Evolutionary conservation across 2,888 invertebrate genomes (phyloP), one percentile per base, ranked within the genome.

Genomic region (Calliopum simillimum): DNA sequence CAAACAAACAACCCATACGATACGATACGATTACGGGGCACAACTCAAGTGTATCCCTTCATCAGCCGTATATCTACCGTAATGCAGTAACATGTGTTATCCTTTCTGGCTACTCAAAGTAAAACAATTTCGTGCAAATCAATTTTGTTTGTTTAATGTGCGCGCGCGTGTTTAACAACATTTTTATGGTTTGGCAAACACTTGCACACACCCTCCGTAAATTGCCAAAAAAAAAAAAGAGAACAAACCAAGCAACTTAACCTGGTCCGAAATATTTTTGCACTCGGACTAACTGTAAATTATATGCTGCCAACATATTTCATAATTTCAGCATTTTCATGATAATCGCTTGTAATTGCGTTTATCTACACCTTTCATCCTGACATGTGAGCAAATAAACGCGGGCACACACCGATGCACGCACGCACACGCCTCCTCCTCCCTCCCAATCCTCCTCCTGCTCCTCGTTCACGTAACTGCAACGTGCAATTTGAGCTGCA

Each of bases 301-400:
- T 83, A 80, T 80, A 83, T 41, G 47, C 33, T 59, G 58, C 59
- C 14, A 19, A 43, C 25, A 59, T 75, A 81, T 83, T 83, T 84
- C 83, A 83, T 81, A 83, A 83, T 80, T 83, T 83, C 71, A 74
- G 70, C 55, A 75, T 74, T 71, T 69, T 56, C 55, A 70, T 78
- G 82, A 82, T 84, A 83, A 83, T 83, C 83, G 83, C 83, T 81
- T 81, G 82, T 83, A 83, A 83, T 84, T 84, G 83, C 80, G 77
- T 82, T 84, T 84, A 83, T 83, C 84, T 83, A 77, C 84, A 81
- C 79, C 82, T 82, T 83, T 76, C 80, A 83, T 82, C 83, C 83
- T 78, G 79, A 81, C 81, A 81, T 82, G 79, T 82, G 80, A 81
- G 78, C 81, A 81, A 84, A 81, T 79, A 81, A 77, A 79, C 73